Evolutionary conservation across 37 sponge, comb jelly and placozoan genomes (phyloP).

Genomic region (Bolinopsis microptera): DNA sequence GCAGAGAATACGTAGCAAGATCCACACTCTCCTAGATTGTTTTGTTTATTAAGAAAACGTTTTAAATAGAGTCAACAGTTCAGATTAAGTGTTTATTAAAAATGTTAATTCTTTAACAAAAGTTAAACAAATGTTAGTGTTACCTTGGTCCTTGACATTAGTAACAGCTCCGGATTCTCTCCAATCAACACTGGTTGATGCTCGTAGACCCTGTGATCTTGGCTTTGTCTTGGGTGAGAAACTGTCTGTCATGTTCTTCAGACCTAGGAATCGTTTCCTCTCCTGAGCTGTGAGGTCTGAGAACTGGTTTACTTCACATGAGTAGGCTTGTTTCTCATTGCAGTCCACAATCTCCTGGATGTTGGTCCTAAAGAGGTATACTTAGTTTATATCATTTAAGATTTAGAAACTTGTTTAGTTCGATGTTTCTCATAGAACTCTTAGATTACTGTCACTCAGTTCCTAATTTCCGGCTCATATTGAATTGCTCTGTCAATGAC

Average conservation of each 20-base stretch:
- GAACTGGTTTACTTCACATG: conserved; percentile 38
- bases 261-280: conserved; percentile 6
- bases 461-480: no score
- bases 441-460: no score
- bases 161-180: conserved; percentile 28
- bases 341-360: not conserved
- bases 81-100: not conserved
- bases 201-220: not conserved
- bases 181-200: not conserved
- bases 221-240: not conserved
- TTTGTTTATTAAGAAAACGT: not conserved
- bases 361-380: conserved; percentile 43
- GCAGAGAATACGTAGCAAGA: conserved; percentile 3
- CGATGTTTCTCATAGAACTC: no score
- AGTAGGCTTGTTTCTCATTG: conserved; percentile 38
- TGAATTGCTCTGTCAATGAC: no score
- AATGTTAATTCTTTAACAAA: not conserved
- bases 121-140: not conserved
- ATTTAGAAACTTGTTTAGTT: no score
- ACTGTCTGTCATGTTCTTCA: conserved; percentile 38
- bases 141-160: conserved; percentile 40
- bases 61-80: not conserved
- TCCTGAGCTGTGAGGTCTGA: conserved; percentile 9
- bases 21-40: not conserved
- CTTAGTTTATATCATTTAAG: not conserved